A percentile compares a stretch with the other conserved stretches of the same genome.
These are phyloP conservation scores for Odontamblyopus lacepedii DNA, from an alignment of 2,797 vertebrate genomes.

Conservation along the genomic window DNA sequence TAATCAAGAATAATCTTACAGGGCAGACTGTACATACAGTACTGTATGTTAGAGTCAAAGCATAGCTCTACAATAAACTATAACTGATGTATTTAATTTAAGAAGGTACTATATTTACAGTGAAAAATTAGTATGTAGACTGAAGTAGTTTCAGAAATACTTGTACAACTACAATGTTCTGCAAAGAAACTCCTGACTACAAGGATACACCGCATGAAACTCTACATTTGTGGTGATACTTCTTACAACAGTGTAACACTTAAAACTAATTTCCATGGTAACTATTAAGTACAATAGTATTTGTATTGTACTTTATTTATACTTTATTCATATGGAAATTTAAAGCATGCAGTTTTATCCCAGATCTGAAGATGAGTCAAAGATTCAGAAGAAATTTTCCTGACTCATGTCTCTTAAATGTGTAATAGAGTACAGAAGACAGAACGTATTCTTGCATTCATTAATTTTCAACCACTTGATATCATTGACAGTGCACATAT, in stretches of 20 bases:
- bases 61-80: not conserved
- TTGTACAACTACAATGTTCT: not conserved
- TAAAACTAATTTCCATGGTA: not conserved
- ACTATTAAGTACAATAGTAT: not conserved
- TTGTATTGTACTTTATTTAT: not conserved
- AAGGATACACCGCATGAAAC: not conserved
- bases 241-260: not conserved
- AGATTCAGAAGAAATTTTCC: too few species aligned
- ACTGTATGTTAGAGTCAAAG: not conserved
- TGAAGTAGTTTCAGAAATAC: not conserved
- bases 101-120: not conserved
- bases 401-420: too few species aligned
- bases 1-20: not conserved
- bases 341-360: too few species aligned
- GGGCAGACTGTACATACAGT: not conserved
- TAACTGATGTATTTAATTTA: not conserved
- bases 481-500: too few species aligned
- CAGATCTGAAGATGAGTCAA: too few species aligned
- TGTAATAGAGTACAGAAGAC: too few species aligned
- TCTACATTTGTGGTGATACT: too few species aligned
- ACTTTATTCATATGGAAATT: not conserved
- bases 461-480: too few species aligned
- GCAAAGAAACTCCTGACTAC: not conserved
- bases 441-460: too few species aligned
- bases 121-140: too few species aligned